Evolutionary conservation across 1,140 invertebrate genomes (phyloP).

Genomic region (Brachionus calyciflorus): DNA sequence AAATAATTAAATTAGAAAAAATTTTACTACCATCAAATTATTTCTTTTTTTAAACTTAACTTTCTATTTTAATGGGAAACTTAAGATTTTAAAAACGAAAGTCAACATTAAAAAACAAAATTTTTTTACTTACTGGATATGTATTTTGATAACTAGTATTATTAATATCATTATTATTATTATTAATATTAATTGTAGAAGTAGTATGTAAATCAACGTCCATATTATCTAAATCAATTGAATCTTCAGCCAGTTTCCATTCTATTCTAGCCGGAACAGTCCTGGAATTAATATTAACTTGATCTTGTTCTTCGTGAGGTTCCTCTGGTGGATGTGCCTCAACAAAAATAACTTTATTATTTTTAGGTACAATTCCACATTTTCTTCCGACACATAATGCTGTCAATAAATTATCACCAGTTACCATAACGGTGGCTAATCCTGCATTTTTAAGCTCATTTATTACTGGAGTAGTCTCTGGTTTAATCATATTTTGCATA

Average conservation of each 20-base stretch:
- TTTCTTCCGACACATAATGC: conserved; percentile 90
- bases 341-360: conserved; percentile 72
- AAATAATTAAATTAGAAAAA: too few species aligned
- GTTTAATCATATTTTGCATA: conserved; percentile 87
- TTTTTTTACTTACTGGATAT: neutral
- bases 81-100: neutral
- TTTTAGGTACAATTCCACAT: conserved; percentile 77
- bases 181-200: too few species aligned
- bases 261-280: conserved; percentile 34
- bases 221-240: conserved; percentile 5
- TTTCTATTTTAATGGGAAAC: too few species aligned
- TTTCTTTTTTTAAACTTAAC: too few species aligned
- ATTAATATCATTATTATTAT: neutral
- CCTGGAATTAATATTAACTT: neutral
- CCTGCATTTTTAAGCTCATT: conserved; percentile 78
- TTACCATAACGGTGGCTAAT: conserved; percentile 90
- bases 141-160: neutral
- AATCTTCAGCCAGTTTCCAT: conserved; percentile 40
- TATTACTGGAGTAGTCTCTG: conserved; percentile 73
- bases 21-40: too few species aligned
- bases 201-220: neutral
- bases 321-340: conserved; percentile 56
- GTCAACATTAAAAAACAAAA: neutral
- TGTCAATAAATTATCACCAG: conserved; percentile 91
- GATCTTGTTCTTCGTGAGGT: neutral